Percentiles rank a stretch among this genome's conserved stretches.
These are phyloP conservation scores for Chaunax sp. DNA, from an alignment of 2,797 vertebrate genomes.

Conservation along the genomic window DNA sequence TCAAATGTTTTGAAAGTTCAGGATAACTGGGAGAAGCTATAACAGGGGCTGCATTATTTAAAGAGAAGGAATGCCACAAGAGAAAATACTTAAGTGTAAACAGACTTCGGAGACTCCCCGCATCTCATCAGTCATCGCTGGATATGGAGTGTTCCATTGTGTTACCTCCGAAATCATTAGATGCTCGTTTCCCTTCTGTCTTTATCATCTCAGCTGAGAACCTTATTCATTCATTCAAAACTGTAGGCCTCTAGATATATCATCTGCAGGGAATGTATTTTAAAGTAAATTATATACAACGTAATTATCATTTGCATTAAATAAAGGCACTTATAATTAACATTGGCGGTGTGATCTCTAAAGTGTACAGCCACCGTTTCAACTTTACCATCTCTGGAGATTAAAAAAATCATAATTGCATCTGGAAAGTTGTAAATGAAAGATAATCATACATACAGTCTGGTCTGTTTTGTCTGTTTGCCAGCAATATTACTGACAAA, in stretches of 20 bases:
- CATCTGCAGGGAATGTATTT: slow-evolving; percentile 14
- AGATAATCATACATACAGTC: too few relatives aligned
- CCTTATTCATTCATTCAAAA: slow-evolving; percentile 35
- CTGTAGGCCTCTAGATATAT: slow-evolving; percentile 35
- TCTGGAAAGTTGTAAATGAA: background rate
- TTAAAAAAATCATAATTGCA: slow-evolving; percentile 4
- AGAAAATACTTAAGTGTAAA: slow-evolving; percentile 25
- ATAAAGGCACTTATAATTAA: background rate
- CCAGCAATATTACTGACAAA: too few relatives aligned
- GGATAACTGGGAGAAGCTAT: background rate
- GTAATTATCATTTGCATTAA: slow-evolving; percentile 11
- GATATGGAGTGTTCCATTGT: slow-evolving; percentile 23
- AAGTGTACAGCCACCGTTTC: too few relatives aligned
- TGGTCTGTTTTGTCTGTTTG: too few relatives aligned
- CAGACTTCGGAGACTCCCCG: background rate
- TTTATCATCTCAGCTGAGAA: slow-evolving; percentile 43
- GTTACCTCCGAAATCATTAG: too few relatives aligned
- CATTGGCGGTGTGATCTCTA: background rate
- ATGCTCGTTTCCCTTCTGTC: too few relatives aligned
- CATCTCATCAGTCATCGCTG: slow-evolving; percentile 47
- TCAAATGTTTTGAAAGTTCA: slow-evolving; percentile 17
- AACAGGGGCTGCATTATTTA: background rate
- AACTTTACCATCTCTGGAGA: background rate
- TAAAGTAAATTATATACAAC: background rate
- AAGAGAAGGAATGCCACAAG: slow-evolving; percentile 4